Conservation (phyloP, 2,888 invertebrate genomes). For the Papilio gigon region DNA sequence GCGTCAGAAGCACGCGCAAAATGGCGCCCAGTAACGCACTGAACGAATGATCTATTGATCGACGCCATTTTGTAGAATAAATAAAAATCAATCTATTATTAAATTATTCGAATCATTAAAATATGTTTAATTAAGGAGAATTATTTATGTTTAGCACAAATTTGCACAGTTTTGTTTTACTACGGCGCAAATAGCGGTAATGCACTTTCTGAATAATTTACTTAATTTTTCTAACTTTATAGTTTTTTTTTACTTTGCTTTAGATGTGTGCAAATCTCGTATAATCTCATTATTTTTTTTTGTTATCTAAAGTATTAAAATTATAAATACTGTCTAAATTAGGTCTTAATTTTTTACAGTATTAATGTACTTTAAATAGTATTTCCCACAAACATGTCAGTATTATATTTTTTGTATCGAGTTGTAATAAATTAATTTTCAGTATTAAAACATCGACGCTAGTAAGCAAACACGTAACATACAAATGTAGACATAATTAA, state of each 20-base stretch:
- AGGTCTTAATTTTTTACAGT: no score
- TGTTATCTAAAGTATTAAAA: neutral
- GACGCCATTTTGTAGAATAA: neutral
- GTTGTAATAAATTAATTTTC: neutral
- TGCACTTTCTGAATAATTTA: neutral
- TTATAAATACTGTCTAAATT: no score
- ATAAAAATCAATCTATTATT: slow-evolving; percentile 35
- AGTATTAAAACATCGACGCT: slow-evolving; percentile 6
- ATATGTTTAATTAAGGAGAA: neutral
- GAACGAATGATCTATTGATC: slow-evolving; percentile 28
- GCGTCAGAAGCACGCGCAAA: slow-evolving; percentile 62
- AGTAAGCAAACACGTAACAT: no score
- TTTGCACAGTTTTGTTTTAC: neutral
- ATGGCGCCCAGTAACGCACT: slow-evolving; percentile 63
- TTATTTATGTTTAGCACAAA: neutral
- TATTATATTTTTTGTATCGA: slow-evolving; percentile 20
- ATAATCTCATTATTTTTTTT: neutral
- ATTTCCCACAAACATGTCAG: slow-evolving; percentile 26
- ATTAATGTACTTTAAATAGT: neutral
- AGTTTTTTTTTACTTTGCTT: neutral
- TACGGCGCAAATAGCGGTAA: neutral
- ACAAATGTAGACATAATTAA: no score
- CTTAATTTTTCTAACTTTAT: neutral
- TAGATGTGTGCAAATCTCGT: neutral
- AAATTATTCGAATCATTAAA: neutral